These are phyloP conservation scores for Axinella damicornis DNA, from an alignment of 37 sponge, comb jelly and placozoan genomes.

Conservation along the genomic window DNA sequence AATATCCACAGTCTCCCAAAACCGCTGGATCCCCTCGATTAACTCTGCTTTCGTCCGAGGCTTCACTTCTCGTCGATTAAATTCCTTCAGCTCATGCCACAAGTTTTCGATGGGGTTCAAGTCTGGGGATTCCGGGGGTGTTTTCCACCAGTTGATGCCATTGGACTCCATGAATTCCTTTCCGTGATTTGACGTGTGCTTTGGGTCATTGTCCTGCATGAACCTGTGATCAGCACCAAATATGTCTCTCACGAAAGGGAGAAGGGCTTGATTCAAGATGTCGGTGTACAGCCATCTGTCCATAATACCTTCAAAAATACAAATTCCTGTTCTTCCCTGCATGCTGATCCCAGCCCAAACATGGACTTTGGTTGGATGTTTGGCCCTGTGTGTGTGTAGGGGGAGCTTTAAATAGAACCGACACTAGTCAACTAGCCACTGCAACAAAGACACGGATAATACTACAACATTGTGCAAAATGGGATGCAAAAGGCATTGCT, in stretches of 20 bases:
- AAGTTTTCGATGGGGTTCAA: constrained; percentile 48
- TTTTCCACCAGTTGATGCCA: constrained; percentile 46
- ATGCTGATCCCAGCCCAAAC: constrained; percentile 43
- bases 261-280: neutral
- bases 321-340: constrained; percentile 17
- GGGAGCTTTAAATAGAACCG: too few relatives aligned
- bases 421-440: too few relatives aligned
- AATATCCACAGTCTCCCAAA: constrained; percentile 25
- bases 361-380: constrained; percentile 44
- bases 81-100: constrained; percentile 43
- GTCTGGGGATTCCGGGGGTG: constrained; percentile 43
- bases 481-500: too few relatives aligned
- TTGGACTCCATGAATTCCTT: neutral
- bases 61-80: constrained; percentile 39
- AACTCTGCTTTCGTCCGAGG: constrained; percentile 28
- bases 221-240: constrained; percentile 1
- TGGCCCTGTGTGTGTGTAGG: neutral
- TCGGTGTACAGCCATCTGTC: constrained; percentile 3
- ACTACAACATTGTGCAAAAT: too few relatives aligned
- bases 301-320: constrained; percentile 48
- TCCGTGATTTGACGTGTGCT: constrained; percentile 14
- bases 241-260: constrained; percentile 19
- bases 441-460: too few relatives aligned
- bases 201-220: constrained; percentile 33
- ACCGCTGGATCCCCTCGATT: constrained; percentile 16